Conservation (phyloP, 2,113 vertebrate species). For the Sapayoa aenigma region DNA sequence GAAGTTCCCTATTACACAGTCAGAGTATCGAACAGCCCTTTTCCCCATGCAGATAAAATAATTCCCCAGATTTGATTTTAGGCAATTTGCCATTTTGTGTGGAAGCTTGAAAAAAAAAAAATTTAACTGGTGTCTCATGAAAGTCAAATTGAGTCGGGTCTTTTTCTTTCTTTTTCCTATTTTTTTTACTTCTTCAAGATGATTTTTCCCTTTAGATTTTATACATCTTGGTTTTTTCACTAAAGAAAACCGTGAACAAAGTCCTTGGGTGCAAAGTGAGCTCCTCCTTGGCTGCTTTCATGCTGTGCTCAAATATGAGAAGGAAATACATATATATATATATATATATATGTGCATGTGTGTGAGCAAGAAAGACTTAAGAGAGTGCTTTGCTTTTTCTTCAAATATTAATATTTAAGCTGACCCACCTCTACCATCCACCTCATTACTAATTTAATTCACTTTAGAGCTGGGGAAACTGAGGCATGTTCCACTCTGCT, state of each 20-base stretch:
- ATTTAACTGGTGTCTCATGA: constrained; percentile 30
- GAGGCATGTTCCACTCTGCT: not conserved
- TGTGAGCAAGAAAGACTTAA: not conserved
- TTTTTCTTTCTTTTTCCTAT: not conserved
- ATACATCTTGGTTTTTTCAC: not conserved
- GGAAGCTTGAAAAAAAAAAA: not conserved
- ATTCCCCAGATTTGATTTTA: constrained; percentile 48
- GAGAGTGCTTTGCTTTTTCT: not conserved
- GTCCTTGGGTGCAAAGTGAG: not conserved
- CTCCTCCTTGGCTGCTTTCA: constrained; percentile 10
- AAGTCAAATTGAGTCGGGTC: constrained; percentile 14
- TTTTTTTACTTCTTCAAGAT: not conserved
- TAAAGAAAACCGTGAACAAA: not conserved
- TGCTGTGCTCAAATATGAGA: not conserved
- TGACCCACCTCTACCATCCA: not conserved
- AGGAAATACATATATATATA: not conserved
- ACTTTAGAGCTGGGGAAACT: not conserved
- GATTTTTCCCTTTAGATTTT: constrained; percentile 17
- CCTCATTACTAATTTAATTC: not conserved
- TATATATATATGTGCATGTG: no score
- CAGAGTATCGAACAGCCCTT: not conserved
- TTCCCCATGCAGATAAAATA: constrained; percentile 34
- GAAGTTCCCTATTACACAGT: not conserved
- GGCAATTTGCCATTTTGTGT: not conserved
- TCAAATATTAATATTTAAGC: not conserved